These are phyloP conservation scores for Periparus ater DNA, from an alignment of 2,797 vertebrate genomes.

Conservation along the genomic window DNA sequence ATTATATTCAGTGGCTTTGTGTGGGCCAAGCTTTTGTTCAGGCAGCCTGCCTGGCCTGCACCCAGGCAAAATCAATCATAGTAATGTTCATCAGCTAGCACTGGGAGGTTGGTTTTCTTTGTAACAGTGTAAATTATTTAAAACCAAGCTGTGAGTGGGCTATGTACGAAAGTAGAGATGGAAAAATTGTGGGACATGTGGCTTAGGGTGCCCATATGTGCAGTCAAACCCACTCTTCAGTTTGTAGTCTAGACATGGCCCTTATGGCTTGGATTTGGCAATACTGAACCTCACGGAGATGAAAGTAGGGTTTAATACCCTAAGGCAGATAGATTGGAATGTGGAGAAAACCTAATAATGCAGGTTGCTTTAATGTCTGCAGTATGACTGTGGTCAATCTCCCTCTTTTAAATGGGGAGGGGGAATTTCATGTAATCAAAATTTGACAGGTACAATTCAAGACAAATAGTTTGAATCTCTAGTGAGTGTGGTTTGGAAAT, in stretches of 20 bases:
- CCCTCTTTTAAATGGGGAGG: not conserved
- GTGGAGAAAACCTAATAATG: conserved; percentile 50
- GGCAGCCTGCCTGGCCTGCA: conserved; percentile 13
- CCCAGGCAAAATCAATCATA: conserved; percentile 35
- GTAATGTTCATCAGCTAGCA: not conserved
- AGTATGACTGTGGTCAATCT: conserved; percentile 45
- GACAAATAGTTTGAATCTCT: conserved; percentile 45
- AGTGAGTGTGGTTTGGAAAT: conserved; percentile 43
- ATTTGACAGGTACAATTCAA: conserved; percentile 45
- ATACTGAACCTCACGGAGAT: conserved; percentile 42
- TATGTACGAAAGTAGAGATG: not conserved
- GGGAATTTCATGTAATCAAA: conserved; percentile 40
- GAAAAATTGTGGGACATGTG: conserved; percentile 20
- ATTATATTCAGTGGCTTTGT: conserved; percentile 9
- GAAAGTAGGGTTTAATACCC: conserved; percentile 55
- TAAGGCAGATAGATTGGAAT: conserved; percentile 56
- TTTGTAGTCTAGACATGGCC: conserved; percentile 54
- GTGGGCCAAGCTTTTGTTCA: conserved; percentile 48
- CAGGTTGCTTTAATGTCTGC: conserved; percentile 57
- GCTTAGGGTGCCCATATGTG: conserved; percentile 15
- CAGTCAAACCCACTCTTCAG: conserved; percentile 44
- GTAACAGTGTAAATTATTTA: not conserved
- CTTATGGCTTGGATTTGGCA: conserved; percentile 59
- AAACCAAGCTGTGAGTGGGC: conserved; percentile 8
- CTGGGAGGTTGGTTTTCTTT: not conserved